Percentiles rank a stretch among this genome's conserved stretches.
phyloP scores from a whole-genome alignment of 2,888 invertebrate species.

The Cremastobaeus sp. region DNA sequence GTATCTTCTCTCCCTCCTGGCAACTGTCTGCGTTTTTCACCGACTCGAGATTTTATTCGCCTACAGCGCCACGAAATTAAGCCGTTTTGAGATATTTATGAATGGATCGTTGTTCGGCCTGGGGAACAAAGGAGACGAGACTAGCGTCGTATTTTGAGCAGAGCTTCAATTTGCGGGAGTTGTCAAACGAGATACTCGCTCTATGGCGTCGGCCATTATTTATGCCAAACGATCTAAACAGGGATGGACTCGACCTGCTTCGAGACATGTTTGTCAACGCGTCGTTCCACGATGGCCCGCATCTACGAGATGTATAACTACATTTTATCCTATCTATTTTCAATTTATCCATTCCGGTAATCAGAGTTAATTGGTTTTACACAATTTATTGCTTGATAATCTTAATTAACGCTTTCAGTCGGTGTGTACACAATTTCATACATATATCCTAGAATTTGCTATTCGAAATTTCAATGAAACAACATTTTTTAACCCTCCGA shows the following conservation, averaged over 20 bases:
- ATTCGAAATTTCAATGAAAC: too few relatives aligned
- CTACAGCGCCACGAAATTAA: slow-evolving; percentile 76
- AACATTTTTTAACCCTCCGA: too few relatives aligned
- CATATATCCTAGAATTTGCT: too few relatives aligned
- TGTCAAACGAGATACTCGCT: slow-evolving; percentile 65
- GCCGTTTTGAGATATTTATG: slow-evolving; percentile 79
- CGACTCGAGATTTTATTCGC: slow-evolving; percentile 75
- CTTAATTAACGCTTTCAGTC: too few relatives aligned
- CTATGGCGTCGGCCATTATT: slow-evolving; percentile 57
- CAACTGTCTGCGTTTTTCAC: slow-evolving; percentile 75
- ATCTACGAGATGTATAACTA: slow-evolving; percentile 26
- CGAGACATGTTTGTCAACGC: slow-evolving; percentile 57
- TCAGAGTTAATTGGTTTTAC: too few relatives aligned
- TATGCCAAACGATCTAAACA: slow-evolving; percentile 54
- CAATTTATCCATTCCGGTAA: too few relatives aligned
- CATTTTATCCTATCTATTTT: slow-evolving; percentile 20
- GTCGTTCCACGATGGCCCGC: slow-evolving; percentile 30
- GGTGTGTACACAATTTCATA: too few relatives aligned
- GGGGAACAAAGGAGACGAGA: slow-evolving; percentile 69
- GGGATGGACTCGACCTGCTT: slow-evolving; percentile 40
- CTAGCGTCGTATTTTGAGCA: slow-evolving; percentile 58
- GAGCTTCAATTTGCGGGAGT: slow-evolving; percentile 67
- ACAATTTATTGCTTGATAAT: too few relatives aligned
- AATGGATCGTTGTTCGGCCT: slow-evolving; percentile 72
- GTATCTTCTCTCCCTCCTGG: slow-evolving; percentile 63